These are phyloP conservation scores for Druon quercuslanigerum DNA, from an alignment of 1,140 invertebrate species.

Conservation along the genomic window DNA sequence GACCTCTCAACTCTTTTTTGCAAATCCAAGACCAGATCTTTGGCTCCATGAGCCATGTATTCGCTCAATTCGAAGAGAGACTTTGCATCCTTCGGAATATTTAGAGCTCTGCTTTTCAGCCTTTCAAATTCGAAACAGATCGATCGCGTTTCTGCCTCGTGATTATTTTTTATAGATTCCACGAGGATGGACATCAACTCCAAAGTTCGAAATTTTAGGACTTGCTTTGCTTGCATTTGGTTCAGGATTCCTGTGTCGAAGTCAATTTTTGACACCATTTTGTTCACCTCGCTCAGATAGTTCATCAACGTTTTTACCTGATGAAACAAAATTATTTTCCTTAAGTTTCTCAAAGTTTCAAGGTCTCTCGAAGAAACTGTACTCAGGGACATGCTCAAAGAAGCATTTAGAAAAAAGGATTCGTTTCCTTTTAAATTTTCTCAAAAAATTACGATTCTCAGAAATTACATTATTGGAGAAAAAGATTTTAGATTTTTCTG, in stretches of 20 bases:
- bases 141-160: constrained; percentile 59
- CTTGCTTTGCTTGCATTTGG: constrained; percentile 58
- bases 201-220: constrained; percentile 54
- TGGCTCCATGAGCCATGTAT: constrained; percentile 71
- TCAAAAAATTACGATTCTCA: too few species aligned
- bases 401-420: too few species aligned
- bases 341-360: too few species aligned
- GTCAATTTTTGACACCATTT: constrained; percentile 58
- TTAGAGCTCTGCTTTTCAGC: constrained; percentile 60
- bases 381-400: too few species aligned
- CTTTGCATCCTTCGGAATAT: constrained; percentile 73
- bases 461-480: too few species aligned
- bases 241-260: constrained; percentile 62
- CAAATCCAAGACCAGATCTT: constrained; percentile 64
- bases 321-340: too few species aligned
- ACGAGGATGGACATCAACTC: constrained; percentile 58
- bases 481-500: too few species aligned
- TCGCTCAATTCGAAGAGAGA: constrained; percentile 74
- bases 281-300: constrained; percentile 57
- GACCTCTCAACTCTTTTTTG: constrained; percentile 65
- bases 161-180: constrained; percentile 56
- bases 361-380: too few species aligned
- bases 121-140: constrained; percentile 66
- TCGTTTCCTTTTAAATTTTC: too few species aligned
- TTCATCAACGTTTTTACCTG: constrained; percentile 62